These are phyloP conservation scores for Eubasilissa splendida DNA, from an alignment of 2,888 invertebrate species.

Conservation along the genomic window DNA sequence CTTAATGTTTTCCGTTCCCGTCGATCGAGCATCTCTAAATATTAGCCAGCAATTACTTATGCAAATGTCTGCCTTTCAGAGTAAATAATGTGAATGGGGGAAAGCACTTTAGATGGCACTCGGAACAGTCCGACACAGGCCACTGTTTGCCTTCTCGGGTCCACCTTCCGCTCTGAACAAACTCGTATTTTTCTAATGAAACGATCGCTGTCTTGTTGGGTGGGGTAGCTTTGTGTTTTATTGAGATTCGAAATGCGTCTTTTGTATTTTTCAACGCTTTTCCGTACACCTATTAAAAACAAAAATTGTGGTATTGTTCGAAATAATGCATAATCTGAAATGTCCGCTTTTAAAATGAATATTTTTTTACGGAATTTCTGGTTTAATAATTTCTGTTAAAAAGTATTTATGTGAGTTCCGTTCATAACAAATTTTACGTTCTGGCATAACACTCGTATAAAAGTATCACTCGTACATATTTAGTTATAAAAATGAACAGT, in stretches of 20 bases:
- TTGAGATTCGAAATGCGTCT: conserved; percentile 11
- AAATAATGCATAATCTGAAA: neutral
- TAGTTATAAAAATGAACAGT: too few relatives aligned
- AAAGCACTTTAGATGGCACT: conserved; percentile 33
- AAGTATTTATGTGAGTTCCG: too few relatives aligned
- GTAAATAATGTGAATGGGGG: conserved; percentile 40
- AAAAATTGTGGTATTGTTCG: neutral
- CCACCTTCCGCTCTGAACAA: conserved; percentile 9
- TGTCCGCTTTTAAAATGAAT: too few relatives aligned
- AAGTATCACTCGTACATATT: too few relatives aligned
- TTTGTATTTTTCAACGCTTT: conserved; percentile 19
- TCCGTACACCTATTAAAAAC: neutral
- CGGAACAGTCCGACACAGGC: conserved; percentile 12
- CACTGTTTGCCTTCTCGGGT: conserved; percentile 19
- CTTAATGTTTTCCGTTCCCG: conserved; percentile 33
- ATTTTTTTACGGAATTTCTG: too few relatives aligned
- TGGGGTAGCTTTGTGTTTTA: neutral
- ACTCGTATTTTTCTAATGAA: conserved; percentile 17
- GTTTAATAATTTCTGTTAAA: too few relatives aligned
- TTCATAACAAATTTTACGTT: too few relatives aligned
- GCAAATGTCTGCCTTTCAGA: conserved; percentile 48
- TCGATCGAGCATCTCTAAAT: conserved; percentile 37
- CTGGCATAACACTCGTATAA: too few relatives aligned
- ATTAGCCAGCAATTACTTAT: conserved; percentile 54
- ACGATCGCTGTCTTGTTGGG: neutral